phyloP scores from a whole-genome alignment of 92 coral and sea anemone species.

The Muricea muricata region DNA sequence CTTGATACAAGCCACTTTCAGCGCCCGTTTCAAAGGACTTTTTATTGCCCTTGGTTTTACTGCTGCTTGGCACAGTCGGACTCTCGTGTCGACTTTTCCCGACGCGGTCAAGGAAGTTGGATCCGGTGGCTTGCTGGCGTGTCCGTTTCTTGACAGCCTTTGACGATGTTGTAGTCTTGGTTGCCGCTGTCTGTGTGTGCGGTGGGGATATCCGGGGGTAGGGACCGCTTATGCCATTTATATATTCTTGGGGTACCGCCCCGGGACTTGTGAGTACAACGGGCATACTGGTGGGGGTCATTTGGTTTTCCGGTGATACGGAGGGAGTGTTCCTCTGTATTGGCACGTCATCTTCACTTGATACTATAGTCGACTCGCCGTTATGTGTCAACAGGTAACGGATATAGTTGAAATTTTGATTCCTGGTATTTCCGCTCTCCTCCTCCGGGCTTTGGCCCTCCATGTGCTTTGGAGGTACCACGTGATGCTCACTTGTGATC shows the following conservation, averaged over 20 bases:
- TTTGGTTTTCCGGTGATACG: background rate
- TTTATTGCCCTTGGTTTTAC: background rate
- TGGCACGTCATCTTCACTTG: background rate
- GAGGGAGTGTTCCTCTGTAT: background rate
- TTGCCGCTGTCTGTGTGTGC: background rate
- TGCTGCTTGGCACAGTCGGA: background rate
- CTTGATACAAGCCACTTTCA: background rate
- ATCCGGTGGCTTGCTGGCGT: conserved; percentile 26
- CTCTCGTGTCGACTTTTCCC: conserved; percentile 17
- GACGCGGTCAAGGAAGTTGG: conserved; percentile 2
- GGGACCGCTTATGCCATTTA: background rate
- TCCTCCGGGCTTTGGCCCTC: conserved; percentile 16
- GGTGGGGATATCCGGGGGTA: background rate
- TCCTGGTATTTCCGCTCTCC: conserved; percentile 10
- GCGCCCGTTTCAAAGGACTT: background rate
- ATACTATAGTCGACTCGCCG: background rate
- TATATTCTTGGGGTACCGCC: conserved; percentile 2
- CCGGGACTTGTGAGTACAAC: conserved; percentile 17
- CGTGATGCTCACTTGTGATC: conserved; percentile 22
- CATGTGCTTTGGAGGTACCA: background rate
- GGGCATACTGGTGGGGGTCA: background rate
- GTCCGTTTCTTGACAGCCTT: conserved; percentile 13
- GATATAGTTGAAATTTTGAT: conserved; percentile 12
- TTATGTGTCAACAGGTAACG: conserved; percentile 36
- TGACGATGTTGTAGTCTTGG: background rate